A percentile compares a stretch with the other conserved stretches of the same genome.
These are phyloP conservation scores for Anhinga anhinga DNA, from an alignment of 2,113 vertebrate species.

Conservation along the genomic window DNA sequence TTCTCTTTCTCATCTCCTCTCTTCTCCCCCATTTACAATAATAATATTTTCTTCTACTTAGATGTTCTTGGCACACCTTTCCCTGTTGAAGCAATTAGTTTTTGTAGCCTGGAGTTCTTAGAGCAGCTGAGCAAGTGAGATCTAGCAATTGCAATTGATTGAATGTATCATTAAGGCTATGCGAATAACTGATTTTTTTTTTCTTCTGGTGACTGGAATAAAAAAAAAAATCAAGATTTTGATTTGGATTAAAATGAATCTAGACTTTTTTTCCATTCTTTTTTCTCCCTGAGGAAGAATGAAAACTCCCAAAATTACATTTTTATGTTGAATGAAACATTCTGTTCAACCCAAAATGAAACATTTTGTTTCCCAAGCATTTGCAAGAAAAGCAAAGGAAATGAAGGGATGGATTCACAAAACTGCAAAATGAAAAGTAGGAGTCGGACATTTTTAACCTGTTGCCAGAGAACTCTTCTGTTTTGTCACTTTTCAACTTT, in stretches of 20 bases:
- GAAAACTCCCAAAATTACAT: background rate
- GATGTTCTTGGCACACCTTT: background rate
- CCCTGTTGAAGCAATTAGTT: background rate
- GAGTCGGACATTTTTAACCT: background rate
- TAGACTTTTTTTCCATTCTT: background rate
- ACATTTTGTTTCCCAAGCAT: background rate
- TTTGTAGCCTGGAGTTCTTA: background rate
- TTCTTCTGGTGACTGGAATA: background rate
- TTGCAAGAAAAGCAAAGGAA: constrained; percentile 23
- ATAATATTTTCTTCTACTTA: background rate
- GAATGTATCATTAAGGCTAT: background rate
- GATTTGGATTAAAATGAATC: background rate
- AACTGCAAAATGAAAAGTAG: background rate
- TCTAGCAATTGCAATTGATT: background rate
- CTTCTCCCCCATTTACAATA: background rate
- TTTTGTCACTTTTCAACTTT: constrained; percentile 7
- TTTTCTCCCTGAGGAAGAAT: background rate
- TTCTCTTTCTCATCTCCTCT: too few species aligned
- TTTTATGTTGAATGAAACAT: background rate
- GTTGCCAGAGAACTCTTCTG: background rate
- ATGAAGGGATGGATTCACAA: background rate
- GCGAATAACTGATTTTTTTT: background rate
- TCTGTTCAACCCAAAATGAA: background rate
- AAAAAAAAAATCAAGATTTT: background rate
- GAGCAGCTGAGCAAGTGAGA: background rate